Base-by-base conservation (phyloP, 2,113 vertebrate species). In the Sterrhoptilus dennistouni region DNA sequence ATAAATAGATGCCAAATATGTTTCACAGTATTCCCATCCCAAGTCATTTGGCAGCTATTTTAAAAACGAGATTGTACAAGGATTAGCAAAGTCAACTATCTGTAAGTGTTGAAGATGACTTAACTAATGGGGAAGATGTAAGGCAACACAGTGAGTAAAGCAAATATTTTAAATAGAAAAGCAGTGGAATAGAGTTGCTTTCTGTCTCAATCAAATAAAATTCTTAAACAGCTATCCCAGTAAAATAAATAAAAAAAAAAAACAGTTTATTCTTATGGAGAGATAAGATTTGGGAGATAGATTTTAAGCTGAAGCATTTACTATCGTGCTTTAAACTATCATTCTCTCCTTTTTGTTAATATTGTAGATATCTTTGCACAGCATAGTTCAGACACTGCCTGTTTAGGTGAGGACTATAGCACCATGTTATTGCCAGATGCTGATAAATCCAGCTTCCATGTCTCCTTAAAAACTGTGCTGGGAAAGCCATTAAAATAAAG, bases 401-500 rank as follows among this genome's bases (percentile, higher is more conserved):
- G 25, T 36, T 83, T 60, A 42, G 15, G 54, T 89, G 76, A 70
- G 79, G 50, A 80, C 52, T 54, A 14, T 35, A 68, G 49, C 54
- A 65, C 31, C 45, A 33, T 1, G 2, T 33, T 90, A 64, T 89
- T 91, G 76, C 33, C n/a, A 64, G 71, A 35, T 47, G 57, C 28
- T 69, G 89, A 87, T 85, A 79, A 83, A 89, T 76, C 52, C 74
- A 29, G 19, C 47, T 78, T 72, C 56, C 50, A 9, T 63, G 44
- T 94, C 57, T 95, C 54, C 70, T 66, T 92, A 71, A 94, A 96
- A 87, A 90, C 83, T 79, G 42, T 12, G 18, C 68, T 63, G 44
- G 52, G 35, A 53, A 90, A 96, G 71, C 42, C 42, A 75, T 93
- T 91, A 96, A 96, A 97, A 91, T 94, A 64, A 92, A 56, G 64